Percentiles rank a stretch among this genome's conserved stretches.
Evolutionary conservation across 1,140 invertebrate genomes (phyloP).

Genomic region (Armadillidium nasatum): DNA sequence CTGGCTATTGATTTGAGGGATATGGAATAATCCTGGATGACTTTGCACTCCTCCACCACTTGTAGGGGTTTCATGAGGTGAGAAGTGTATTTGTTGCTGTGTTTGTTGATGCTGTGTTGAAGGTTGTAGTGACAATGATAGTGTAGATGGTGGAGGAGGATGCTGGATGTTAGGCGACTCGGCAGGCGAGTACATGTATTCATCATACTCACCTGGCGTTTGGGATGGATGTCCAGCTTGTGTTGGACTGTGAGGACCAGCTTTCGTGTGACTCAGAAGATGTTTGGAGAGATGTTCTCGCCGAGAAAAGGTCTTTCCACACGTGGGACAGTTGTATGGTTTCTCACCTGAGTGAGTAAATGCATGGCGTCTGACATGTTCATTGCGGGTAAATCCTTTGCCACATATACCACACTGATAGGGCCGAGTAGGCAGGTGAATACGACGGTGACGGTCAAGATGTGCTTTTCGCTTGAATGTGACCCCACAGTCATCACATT

Average conservation of each 20-base stretch:
- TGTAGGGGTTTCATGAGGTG: background rate
- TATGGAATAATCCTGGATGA: background rate
- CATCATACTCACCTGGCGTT: slow-evolving; percentile 42
- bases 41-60: slow-evolving; percentile 2
- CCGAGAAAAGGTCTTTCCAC: slow-evolving; percentile 42
- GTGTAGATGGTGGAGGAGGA: slow-evolving; percentile 25
- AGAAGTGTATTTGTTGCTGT: slow-evolving; percentile 9
- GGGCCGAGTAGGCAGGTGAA: slow-evolving; percentile 43
- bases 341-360: slow-evolving; percentile 61
- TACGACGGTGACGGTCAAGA: slow-evolving; percentile 44
- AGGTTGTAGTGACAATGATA: slow-evolving; percentile 14
- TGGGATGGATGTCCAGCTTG: slow-evolving; percentile 35
- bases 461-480: slow-evolving; percentile 45
- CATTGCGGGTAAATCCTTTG: slow-evolving; percentile 68
- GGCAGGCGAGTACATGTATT: slow-evolving; percentile 40
- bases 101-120: slow-evolving; percentile 26
- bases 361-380: slow-evolving; percentile 43
- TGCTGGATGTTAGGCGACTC: slow-evolving; percentile 36
- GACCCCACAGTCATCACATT: slow-evolving; percentile 45
- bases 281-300: slow-evolving; percentile 45
- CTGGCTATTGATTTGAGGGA: background rate
- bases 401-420: slow-evolving; percentile 61
- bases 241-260: slow-evolving; percentile 38
- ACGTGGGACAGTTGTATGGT: slow-evolving; percentile 77
- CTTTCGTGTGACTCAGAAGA: slow-evolving; percentile 41